phyloP scores from a whole-genome alignment of 2,113 vertebrate genomes.

The Platichthys flesus region DNA sequence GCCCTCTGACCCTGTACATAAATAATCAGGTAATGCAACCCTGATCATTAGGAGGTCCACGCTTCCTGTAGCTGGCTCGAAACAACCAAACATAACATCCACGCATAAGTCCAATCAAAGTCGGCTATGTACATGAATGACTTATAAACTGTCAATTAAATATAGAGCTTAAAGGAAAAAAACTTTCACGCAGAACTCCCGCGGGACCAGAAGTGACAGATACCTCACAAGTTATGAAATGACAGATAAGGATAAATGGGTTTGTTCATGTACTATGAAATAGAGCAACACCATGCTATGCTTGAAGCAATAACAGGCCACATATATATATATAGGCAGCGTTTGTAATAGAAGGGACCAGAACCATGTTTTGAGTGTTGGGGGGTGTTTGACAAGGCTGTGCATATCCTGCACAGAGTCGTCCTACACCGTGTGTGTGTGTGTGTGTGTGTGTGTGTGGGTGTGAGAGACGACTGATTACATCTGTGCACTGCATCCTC shows the following conservation, averaged over 20 bases:
- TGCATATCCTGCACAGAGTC: constrained; percentile 25
- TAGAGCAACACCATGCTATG: constrained; percentile 62
- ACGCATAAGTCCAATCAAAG: constrained; percentile 40
- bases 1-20: background rate
- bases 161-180: constrained; percentile 75
- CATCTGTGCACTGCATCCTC: constrained; percentile 44
- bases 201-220: constrained; percentile 76
- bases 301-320: constrained; percentile 69
- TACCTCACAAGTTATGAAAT: constrained; percentile 78
- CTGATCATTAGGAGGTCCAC: background rate
- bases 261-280: constrained; percentile 81
- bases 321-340: constrained; percentile 54
- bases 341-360: constrained; percentile 45
- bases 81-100: constrained; percentile 18
- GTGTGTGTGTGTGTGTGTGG: constrained; percentile 38
- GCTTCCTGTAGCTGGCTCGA: background rate
- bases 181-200: constrained; percentile 72
- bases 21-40: constrained; percentile 8
- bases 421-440: constrained; percentile 38
- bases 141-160: constrained; percentile 80
- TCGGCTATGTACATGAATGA: constrained; percentile 13
- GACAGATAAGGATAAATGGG: constrained; percentile 79
- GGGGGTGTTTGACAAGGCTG: constrained; percentile 63
- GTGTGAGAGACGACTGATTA: constrained; percentile 61
- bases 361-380: constrained; percentile 55